phyloP scores from a whole-genome alignment of 2,888 invertebrate species.

The Drosophila birchii region DNA sequence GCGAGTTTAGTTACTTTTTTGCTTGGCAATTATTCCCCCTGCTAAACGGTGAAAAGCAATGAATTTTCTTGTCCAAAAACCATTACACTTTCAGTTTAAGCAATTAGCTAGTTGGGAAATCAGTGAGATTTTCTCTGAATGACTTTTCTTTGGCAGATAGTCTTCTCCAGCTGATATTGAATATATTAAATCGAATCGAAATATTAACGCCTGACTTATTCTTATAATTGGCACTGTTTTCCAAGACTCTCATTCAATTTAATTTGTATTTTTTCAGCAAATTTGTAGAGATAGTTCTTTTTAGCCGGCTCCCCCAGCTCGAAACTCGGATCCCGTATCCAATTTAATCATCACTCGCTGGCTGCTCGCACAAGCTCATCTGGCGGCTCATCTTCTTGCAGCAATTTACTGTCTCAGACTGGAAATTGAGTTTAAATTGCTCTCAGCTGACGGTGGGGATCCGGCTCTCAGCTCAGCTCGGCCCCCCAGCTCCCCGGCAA shows the following conservation, averaged over 20 bases:
- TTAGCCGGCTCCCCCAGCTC: constrained; percentile 6
- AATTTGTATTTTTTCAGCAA: constrained; percentile 7
- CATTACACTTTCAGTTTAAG: constrained; percentile 5
- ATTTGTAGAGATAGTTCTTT: constrained; percentile 26
- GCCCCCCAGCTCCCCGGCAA: constrained; percentile 13
- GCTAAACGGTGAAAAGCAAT: constrained; percentile 14
- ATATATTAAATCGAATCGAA: constrained; percentile 2
- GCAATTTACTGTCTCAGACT: constrained; percentile 44
- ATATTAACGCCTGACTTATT: not conserved
- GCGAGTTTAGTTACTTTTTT: constrained; percentile 13
- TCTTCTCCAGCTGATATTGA: not conserved
- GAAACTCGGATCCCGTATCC: constrained; percentile 16
- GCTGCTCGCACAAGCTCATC: constrained; percentile 40
- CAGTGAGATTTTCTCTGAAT: not conserved
- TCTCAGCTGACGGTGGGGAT: constrained; percentile 50
- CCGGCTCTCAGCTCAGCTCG: not conserved
- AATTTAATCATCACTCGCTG: constrained; percentile 39
- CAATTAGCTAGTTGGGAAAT: not conserved
- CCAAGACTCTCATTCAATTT: constrained; percentile 19
- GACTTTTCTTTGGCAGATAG: not conserved
- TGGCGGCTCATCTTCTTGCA: constrained; percentile 35
- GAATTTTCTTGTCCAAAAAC: constrained; percentile 12
- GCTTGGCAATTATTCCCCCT: constrained; percentile 6
- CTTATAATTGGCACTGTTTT: not conserved
- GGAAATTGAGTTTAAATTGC: constrained; percentile 54